Evolutionary conservation across 2,113 vertebrate species (phyloP).

Genomic region (Rallus limicola): DNA sequence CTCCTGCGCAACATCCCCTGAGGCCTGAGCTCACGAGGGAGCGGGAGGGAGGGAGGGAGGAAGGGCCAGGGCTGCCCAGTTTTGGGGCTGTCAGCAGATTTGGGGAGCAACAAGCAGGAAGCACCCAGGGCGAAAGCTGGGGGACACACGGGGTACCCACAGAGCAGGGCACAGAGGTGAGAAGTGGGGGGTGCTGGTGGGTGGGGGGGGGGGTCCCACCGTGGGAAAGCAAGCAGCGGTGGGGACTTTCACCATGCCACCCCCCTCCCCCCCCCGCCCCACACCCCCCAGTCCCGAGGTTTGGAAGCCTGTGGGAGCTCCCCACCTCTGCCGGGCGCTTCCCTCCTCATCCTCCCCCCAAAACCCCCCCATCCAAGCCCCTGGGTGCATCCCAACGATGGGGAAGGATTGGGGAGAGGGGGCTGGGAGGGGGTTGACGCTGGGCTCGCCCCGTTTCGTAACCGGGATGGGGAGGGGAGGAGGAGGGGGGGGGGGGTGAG

Average conservation of each 20-base stretch:
- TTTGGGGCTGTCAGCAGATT: constrained; percentile 33
- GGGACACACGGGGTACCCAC: not conserved
- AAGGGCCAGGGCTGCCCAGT: not conserved
- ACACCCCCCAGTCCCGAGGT: too few relatives aligned
- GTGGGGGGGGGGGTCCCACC: not conserved
- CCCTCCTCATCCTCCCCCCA: not conserved
- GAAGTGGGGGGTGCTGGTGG: not conserved
- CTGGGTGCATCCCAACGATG: not conserved
- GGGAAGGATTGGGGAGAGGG: too few relatives aligned
- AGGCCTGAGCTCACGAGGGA: not conserved
- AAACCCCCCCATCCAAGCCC: not conserved
- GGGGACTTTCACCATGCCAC: not conserved
- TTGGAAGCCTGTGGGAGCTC: not conserved
- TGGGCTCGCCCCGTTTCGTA: constrained; percentile 1
- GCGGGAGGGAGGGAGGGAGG: constrained; percentile 2
- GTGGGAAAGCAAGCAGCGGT: fast-evolving
- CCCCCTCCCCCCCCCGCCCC: not conserved
- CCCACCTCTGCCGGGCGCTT: fast-evolving
- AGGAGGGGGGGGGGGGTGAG: not conserved
- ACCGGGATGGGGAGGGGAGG: not conserved
- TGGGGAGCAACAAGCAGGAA: not conserved
- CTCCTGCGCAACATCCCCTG: fast-evolving
- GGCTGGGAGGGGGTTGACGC: not conserved
- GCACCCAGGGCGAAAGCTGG: not conserved
- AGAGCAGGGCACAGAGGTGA: not conserved